These are phyloP conservation scores for Hofmannophila pseudospretella DNA, from an alignment of 2,888 invertebrate species.

Conservation along the genomic window DNA sequence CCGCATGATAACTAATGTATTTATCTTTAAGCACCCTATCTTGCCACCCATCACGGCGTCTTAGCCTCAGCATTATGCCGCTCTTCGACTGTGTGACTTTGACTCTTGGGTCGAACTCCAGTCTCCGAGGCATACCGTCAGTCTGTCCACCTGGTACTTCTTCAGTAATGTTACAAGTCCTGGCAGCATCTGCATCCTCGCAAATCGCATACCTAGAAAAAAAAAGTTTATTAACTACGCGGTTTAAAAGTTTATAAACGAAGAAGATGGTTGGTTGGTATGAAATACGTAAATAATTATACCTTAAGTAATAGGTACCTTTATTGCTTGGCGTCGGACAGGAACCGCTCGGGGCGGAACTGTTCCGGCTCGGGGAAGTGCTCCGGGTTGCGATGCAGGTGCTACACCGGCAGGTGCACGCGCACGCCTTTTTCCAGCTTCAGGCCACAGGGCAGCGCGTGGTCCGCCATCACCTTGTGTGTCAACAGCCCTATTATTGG, in stretches of 20 bases:
- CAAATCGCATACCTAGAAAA: constrained; percentile 29
- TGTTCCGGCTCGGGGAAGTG: constrained; percentile 1
- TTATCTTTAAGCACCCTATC: not conserved
- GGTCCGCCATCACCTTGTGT: constrained; percentile 34
- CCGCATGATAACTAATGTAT: too few relatives aligned
- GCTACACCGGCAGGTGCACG: constrained; percentile 6
- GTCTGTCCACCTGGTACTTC: constrained; percentile 25
- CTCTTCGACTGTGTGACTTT: constrained; percentile 12
- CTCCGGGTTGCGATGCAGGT: constrained; percentile 21
- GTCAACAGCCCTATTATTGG: constrained; percentile 43
- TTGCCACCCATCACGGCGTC: not conserved
- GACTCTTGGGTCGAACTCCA: constrained; percentile 14
- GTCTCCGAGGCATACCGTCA: constrained; percentile 15
- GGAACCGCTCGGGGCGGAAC: constrained; percentile 44
- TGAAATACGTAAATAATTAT: too few relatives aligned
- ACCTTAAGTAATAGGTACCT: too few relatives aligned
- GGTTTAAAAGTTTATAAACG: constrained; percentile 21
- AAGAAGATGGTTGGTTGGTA: too few relatives aligned
- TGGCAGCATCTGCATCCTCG: constrained; percentile 29
- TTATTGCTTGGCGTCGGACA: constrained; percentile 31
- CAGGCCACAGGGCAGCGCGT: not conserved
- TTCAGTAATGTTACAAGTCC: constrained; percentile 29
- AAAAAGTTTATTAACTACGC: too few relatives aligned
- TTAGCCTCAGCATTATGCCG: constrained; percentile 10
- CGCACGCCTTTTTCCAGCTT: not conserved